A percentile compares a stretch with the other conserved stretches of the same genome.
Conservation (phyloP, 2,113 vertebrate genomes). For the Hydropotes inermis region DNA sequence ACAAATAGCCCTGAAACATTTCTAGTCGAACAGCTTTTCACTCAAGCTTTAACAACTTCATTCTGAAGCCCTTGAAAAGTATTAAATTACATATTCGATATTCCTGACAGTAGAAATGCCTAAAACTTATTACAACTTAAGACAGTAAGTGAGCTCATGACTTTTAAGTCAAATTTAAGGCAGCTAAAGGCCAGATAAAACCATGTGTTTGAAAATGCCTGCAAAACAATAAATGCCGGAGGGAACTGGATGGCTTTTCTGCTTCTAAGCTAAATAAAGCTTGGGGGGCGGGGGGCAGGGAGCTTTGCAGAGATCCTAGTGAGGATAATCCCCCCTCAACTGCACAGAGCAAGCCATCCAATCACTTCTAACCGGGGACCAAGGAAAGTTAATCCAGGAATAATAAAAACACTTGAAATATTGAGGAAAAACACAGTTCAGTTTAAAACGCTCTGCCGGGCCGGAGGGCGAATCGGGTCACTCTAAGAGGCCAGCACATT, state of each 20-base stretch:
- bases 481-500: neutral
- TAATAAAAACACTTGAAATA: slow-evolving; percentile 25
- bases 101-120: neutral
- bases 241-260: neutral
- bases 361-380: slow-evolving; percentile 7
- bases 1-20: neutral
- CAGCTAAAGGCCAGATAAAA: slow-evolving; percentile 19
- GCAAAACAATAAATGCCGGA: slow-evolving; percentile 45
- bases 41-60: neutral
- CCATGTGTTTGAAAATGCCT: slow-evolving; percentile 38
- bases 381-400: slow-evolving; percentile 50
- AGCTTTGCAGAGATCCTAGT: slow-evolving; percentile 10
- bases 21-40: slow-evolving; percentile 19
- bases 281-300: neutral
- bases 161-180: neutral
- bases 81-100: neutral
- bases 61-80: neutral
- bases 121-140: slow-evolving; percentile 2
- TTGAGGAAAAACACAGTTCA: neutral
- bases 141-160: neutral
- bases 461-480: neutral
- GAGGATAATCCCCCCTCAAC: slow-evolving; percentile 21
- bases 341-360: neutral
- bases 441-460: slow-evolving; percentile 3
- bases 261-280: slow-evolving; percentile 53